Base-by-base conservation (phyloP, 2,113 vertebrate species). In the Gymnarchus niloticus region DNA sequence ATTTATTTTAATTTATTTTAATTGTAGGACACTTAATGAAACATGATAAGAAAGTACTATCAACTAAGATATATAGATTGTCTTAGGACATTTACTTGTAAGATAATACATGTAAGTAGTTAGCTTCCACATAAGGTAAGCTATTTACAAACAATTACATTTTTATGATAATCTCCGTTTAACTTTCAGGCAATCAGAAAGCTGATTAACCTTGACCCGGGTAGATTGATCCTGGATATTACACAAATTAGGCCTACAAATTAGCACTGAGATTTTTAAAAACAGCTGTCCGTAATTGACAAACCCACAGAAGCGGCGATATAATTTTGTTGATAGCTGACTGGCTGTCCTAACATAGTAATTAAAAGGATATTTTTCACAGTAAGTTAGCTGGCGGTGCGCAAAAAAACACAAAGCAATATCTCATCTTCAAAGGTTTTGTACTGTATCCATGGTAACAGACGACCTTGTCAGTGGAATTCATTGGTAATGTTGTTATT, bases 111-210 rank as follows among this genome's bases (percentile, higher is more conserved):
- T 12, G 33, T 73, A 73, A 73, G 65, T 73, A 41, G 65, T 41
- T 33, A 10, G 65, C 33, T 73, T 1, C 33, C 65, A 41, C 65
- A 17, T 41, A 17, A 73, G 65, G 33, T 73, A 7, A 17, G 65
- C 65, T 41, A 17, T 17, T 73, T 73, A 28, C 14, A 73, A 73
- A 41, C 65, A 73, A 73, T 73, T 73, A 37, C 33, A 19, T 37
- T 41, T 73, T 73, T 73, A 73, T 73, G 41, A 73, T 73, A 73
- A n/a, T 73, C 65, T 73, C 65, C 41, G 33, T 17, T 14, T 73
- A 73, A 73, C 65, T 73, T 73, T 73, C 65, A 73, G 65, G 33
- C 65, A 73, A 73, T 73, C 65, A 73, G 65, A 73, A 73, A 73
- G 65, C 19, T 73, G 65, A 73, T 73, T 41, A 73, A 73, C 65